Evolutionary conservation across 2,113 vertebrate species (phyloP), one percentile per base, ranked within the genome.

Genomic region (Gymnocephalus cernua): DNA sequence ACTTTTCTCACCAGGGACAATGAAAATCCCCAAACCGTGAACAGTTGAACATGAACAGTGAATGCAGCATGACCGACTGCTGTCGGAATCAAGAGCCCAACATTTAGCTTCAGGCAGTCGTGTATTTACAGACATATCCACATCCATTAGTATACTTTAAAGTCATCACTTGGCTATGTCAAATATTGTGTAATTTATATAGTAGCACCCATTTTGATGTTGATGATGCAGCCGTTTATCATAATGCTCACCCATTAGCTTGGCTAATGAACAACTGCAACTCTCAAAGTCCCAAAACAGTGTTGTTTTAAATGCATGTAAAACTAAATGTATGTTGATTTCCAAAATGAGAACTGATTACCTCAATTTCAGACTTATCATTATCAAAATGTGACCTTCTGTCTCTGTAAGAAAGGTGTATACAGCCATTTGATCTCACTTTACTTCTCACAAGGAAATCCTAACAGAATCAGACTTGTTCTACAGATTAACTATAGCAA

Each of bases 11-110:
- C 13, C 32, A 29, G 5, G 27, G 45, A 72, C 58, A 51, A 45
- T 51, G 12, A 69, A 80, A 80, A 3, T 3, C 6, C 6, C 16
- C 16, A 59, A 70, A 77, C 54, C 66, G 57, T 68, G 74, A 82
- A 65, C 59, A 80, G 59, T 38, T 38, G 14, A 58, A 53, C 13
- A 57, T 3, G 38, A n/a, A 10, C 68, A 59, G 61, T 53, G 32
- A 89, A 54, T 25, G 47, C 38, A 62, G 38, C 68, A 50, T 51
- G 65, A 67, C 27, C 18, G 71, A 57, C 0, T 21, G 44, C 61
- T 66, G 53, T 53, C 23, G 7, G 15, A 69, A 27, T 23, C 59
- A 41, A 25, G 35, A 61, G 16, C n/a, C 57, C 11, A 56, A 14
- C 50, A 45, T 38, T 6, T 2, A 58, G 18, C 63, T 59, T 54